These are phyloP conservation scores for Microtus pennsylvanicus DNA, from an alignment of 2,113 vertebrate genomes.

Conservation along the genomic window DNA sequence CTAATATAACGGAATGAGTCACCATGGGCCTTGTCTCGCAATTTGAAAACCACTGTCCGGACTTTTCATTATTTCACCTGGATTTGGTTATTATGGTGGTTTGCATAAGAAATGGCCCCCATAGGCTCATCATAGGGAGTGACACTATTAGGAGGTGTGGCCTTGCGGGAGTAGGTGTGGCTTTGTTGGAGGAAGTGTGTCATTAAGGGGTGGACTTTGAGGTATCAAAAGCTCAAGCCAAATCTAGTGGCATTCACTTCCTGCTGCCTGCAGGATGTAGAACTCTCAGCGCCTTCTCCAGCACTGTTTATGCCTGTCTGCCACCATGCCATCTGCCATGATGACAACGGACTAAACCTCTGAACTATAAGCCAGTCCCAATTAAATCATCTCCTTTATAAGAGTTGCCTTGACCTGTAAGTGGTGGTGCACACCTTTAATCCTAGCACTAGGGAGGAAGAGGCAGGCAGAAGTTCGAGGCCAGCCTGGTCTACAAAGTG, in stretches of 20 bases:
- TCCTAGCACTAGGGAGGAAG: too few relatives aligned
- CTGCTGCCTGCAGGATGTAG: not conserved
- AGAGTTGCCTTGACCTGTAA: not conserved
- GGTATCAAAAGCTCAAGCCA: not conserved
- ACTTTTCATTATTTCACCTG: not conserved
- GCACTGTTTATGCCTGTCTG: not conserved
- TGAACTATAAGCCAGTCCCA: not conserved
- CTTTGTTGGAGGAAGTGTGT: not conserved
- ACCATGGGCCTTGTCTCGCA: not conserved
- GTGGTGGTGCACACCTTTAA: too few relatives aligned
- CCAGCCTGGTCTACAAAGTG: not conserved
- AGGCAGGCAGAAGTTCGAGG: not conserved
- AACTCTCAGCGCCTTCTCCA: not conserved
- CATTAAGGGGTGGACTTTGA: not conserved
- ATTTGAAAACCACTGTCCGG: slow-evolving; percentile 21
- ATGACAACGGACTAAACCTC: not conserved
- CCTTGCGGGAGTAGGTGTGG: not conserved
- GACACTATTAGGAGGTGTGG: not conserved
- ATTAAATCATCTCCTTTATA: not conserved
- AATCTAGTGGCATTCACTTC: not conserved
- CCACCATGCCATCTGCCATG: not conserved
- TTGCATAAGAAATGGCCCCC: not conserved
- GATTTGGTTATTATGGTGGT: not conserved
- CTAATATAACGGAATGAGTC: slow-evolving; percentile 14
- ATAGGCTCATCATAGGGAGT: not conserved